A percentile compares a stretch with the other conserved stretches of the same genome.
Conservation (phyloP, 2,888 invertebrate species). For the Panorpa germanica region DNA sequence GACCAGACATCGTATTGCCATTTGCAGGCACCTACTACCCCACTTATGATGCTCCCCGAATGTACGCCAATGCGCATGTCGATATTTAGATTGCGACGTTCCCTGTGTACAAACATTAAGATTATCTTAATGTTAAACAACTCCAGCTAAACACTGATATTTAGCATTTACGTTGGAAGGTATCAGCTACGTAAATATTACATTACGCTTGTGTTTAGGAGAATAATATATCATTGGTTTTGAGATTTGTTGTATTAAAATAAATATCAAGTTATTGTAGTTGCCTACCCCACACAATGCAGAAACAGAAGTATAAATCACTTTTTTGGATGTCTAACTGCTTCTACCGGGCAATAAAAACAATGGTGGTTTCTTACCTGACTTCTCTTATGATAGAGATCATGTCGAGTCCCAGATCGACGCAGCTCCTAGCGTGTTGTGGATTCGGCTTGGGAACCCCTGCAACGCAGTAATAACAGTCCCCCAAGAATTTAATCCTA, state of each 20-base stretch:
- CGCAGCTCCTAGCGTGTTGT: constrained; percentile 78
- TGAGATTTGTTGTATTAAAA: too few relatives aligned
- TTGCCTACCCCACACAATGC: too few relatives aligned
- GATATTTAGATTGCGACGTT: constrained; percentile 62
- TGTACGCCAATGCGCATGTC: constrained; percentile 96
- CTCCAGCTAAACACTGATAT: too few relatives aligned
- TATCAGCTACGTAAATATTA: too few relatives aligned
- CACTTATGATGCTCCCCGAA: constrained; percentile 78
- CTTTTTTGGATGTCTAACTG: too few relatives aligned
- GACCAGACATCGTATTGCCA: constrained; percentile 97
- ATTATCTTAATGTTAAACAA: too few relatives aligned
- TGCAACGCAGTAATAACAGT: constrained; percentile 86
- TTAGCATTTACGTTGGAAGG: too few relatives aligned
- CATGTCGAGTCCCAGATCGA: constrained; percentile 82
- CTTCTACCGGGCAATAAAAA: too few relatives aligned
- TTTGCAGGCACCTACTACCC: constrained; percentile 79
- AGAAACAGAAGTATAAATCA: too few relatives aligned
- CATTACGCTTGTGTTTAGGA: too few relatives aligned
- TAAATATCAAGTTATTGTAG: too few relatives aligned
- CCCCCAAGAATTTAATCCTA: constrained; percentile 82
- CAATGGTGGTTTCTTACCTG: constrained; percentile 39
- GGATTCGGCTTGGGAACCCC: constrained; percentile 62
- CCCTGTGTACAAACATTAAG: constrained; percentile 34
- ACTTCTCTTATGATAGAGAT: constrained; percentile 73
- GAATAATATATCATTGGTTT: too few relatives aligned